These are phyloP conservation scores for Loris lydekkerianus DNA, from an alignment of 2,797 vertebrate species.

Conservation along the genomic window DNA sequence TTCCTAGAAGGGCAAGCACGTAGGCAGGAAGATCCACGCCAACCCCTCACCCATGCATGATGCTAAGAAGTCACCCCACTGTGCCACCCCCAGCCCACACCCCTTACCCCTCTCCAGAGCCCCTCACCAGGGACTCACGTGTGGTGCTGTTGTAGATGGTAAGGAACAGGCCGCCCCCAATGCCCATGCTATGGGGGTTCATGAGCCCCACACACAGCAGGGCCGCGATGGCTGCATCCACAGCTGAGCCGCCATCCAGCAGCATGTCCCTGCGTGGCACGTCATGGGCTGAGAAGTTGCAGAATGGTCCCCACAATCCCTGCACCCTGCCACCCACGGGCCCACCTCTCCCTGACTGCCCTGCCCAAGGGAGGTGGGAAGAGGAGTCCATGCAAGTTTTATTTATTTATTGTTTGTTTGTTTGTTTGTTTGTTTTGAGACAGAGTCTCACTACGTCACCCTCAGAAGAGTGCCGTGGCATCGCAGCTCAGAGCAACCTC, in stretches of 20 bases:
- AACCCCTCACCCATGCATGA: rapidly evolving
- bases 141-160: conserved; percentile 93
- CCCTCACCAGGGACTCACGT: conserved; percentile 88
- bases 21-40: not conserved
- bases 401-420: not conserved
- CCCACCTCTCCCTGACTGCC: not conserved
- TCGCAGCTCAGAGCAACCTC: not conserved
- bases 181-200: conserved; percentile 96
- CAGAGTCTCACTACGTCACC: no score
- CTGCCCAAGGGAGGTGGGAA: not conserved
- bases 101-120: rapidly evolving
- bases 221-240: conserved; percentile 94
- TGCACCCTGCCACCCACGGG: rapidly evolving
- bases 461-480: no score
- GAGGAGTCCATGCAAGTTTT: not conserved
- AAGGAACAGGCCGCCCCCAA: conserved; percentile 95
- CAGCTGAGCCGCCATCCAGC: conserved; percentile 92
- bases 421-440: not conserved
- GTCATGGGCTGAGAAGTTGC: not conserved
- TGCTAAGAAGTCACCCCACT: not conserved
- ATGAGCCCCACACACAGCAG: conserved; percentile 94
- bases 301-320: not conserved
- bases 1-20: conserved; percentile 86
- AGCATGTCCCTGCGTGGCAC: conserved; percentile 91
- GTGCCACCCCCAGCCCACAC: rapidly evolving